phyloP scores from a whole-genome alignment of 92 coral and sea anemone genomes.

The Porites divaricata region DNA sequence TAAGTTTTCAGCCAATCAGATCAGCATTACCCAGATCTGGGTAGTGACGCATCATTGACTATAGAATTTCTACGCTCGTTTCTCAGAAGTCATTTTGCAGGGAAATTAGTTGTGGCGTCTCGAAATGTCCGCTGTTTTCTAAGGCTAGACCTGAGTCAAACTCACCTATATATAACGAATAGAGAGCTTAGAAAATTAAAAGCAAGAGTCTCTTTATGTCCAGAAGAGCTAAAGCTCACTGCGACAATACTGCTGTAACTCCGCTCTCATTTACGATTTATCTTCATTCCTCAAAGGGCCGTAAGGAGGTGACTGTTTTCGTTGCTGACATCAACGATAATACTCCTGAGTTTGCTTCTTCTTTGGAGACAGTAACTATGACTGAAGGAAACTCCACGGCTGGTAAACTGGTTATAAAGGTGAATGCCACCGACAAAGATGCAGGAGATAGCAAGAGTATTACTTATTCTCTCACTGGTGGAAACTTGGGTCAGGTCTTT shows the following conservation, averaged over 20 bases:
- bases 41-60: too few species aligned
- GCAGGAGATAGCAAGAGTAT: conserved; percentile 75
- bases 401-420: conserved; percentile 59
- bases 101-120: too few species aligned
- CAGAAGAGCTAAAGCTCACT: too few species aligned
- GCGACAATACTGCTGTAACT: not conserved
- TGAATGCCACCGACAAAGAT: conserved; percentile 88
- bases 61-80: too few species aligned
- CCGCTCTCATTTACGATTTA: not conserved
- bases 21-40: too few species aligned
- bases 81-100: too few species aligned
- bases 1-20: too few species aligned
- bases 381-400: conserved; percentile 76
- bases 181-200: too few species aligned
- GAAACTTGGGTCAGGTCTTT: conserved; percentile 82
- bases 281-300: conserved; percentile 41
- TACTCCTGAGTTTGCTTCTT: conserved; percentile 75
- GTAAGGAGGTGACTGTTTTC: conserved; percentile 66
- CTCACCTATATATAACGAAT: too few species aligned
- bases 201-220: not conserved
- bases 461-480: conserved; percentile 70
- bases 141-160: too few species aligned
- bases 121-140: too few species aligned
- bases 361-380: conserved; percentile 54
- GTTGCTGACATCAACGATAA: conserved; percentile 87